Evolutionary conservation across 2,113 vertebrate genomes (phyloP).

Genomic region (Paratilapia polleni): DNA sequence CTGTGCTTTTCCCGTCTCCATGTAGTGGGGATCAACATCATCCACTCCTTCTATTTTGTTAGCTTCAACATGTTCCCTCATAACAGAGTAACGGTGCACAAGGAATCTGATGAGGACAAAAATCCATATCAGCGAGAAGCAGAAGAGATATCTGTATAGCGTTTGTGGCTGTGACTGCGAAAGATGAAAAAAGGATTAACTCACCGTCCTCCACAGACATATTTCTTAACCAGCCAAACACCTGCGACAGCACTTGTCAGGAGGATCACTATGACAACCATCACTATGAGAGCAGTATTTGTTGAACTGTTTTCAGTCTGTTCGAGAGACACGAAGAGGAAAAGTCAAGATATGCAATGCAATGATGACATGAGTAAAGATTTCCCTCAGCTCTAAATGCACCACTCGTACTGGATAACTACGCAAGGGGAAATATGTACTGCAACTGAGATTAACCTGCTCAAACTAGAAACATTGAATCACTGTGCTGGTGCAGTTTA

Average conservation of each 20-base stretch:
- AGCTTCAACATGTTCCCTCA: conserved; percentile 87
- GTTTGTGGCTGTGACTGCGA: not conserved
- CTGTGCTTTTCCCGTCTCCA: conserved; percentile 75
- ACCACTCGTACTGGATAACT: not conserved
- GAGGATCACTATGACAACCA: conserved; percentile 85
- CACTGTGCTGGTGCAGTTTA: not conserved
- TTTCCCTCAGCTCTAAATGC: not conserved
- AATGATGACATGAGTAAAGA: too few species aligned
- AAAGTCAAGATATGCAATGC: not conserved
- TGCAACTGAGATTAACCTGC: too few species aligned
- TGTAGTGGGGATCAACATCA: conserved; percentile 75
- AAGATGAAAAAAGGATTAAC: conserved; percentile 43
- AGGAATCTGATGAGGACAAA: conserved; percentile 84
- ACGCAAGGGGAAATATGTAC: not conserved
- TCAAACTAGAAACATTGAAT: too few species aligned
- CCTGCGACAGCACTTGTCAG: conserved; percentile 79
- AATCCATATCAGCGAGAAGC: not conserved
- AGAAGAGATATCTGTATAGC: not conserved
- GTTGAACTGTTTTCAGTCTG: conserved; percentile 68
- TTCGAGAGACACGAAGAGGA: conserved; percentile 8
- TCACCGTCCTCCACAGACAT: conserved; percentile 93
- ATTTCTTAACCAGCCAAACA: conserved; percentile 90
- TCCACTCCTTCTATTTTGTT: conserved; percentile 86
- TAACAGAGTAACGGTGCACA: conserved; percentile 91
- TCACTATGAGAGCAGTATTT: conserved; percentile 82